Evolutionary conservation across 2,113 vertebrate genomes (phyloP), one percentile per base, ranked within the genome.

Genomic region (Accipiter cooperii): DNA sequence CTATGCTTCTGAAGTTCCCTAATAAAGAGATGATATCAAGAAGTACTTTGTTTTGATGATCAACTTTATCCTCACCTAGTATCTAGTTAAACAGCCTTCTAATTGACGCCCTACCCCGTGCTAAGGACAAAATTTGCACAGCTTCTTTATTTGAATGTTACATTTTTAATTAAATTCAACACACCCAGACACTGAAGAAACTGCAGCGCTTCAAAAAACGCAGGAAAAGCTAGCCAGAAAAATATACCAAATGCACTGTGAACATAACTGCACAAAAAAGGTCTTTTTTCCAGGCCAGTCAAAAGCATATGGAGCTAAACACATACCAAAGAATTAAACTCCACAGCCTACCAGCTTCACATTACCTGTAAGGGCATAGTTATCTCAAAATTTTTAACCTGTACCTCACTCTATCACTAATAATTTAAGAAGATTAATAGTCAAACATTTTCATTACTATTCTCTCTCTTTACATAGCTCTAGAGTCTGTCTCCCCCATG

Each of bases 81-180:
- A 89, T 81, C 96, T 89, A 13, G 70, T 76, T 69, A 60, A 85
- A 54, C 88, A 92, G 83, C 61, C 81, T 79, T 46, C 80, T 89
- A 89, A 95, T 55, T 91, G 78, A 79, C 6, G 65, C 93, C 95
- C 84, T 93, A 69, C 87, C 90, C 90, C 85, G 80, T 47, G 88
- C 68, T 86, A 80, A 93, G 94, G 93, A 90, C 79, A 80, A 26
- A 40, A 90, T 86, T 90, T 86, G 88, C 90, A 93, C 85, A 61
- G 85, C 75, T 86, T 52, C 84, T 94, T 29, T 22, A 94, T 94
- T 71, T 75, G 92, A 93, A 91, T 87, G 78, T 44, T 75, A 61
- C 40, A 26, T 49, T 64, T 95, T 91, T 25, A 94, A 96, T 96
- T 93, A 96, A 93, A 57, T 61, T n/a, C 58, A 89, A 89, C 93